These are phyloP conservation scores for Ictalurus furcatus DNA, from an alignment of 2,113 vertebrate species.

Conservation along the genomic window DNA sequence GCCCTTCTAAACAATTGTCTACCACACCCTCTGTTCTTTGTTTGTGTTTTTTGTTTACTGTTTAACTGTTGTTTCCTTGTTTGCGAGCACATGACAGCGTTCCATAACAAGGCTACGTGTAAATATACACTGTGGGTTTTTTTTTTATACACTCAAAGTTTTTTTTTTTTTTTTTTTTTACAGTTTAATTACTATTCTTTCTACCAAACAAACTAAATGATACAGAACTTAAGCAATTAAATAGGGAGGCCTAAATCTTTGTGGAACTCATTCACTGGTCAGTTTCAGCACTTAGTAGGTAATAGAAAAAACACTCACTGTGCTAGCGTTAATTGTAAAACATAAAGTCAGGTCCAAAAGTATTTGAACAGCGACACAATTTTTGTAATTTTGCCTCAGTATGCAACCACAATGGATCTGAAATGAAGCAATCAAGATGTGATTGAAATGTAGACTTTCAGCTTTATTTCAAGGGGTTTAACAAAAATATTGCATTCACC, in stretches of 20 bases:
- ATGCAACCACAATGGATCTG: no score
- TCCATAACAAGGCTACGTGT: background rate
- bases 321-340: background rate
- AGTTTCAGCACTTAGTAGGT: background rate
- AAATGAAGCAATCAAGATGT: no score
- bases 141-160: background rate
- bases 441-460: no score
- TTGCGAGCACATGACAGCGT: conserved; percentile 18
- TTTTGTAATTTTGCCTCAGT: no score
- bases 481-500: no score
- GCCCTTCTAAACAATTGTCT: conserved; percentile 27
- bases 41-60: conserved; percentile 38
- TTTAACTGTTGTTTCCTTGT: conserved; percentile 23
- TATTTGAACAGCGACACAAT: no score
- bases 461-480: no score
- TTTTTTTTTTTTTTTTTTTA: background rate
- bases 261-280: background rate
- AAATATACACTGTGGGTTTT: background rate
- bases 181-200: background rate
- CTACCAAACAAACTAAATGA: background rate
- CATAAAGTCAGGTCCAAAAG: no score
- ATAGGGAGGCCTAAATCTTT: background rate
- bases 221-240: background rate
- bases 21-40: conserved; percentile 38
- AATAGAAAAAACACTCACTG: background rate